Conservation (phyloP, 2,888 invertebrate genomes). For the Mactromeris polynyma region DNA sequence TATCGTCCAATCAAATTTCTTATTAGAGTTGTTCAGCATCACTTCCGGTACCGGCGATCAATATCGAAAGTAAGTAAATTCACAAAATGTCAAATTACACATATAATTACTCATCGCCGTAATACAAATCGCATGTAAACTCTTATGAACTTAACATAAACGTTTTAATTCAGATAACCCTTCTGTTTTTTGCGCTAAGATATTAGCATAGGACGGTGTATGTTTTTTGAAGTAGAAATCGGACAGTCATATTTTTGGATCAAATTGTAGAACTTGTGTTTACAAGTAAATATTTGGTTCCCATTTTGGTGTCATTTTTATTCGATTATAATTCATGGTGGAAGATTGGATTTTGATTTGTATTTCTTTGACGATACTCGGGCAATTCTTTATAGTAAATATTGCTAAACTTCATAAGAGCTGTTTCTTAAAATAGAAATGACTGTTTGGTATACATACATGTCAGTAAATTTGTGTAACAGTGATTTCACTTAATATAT, state of each 20-base stretch:
- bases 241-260: background rate
- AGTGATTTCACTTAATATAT: too few species aligned
- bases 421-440: background rate
- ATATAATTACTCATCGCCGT: background rate
- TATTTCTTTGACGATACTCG: too few species aligned
- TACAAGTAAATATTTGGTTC: background rate
- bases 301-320: background rate
- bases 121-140: background rate
- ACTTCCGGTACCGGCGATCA: slow-evolving; percentile 65
- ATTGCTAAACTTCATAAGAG: too few species aligned
- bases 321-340: background rate
- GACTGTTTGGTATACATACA: background rate
- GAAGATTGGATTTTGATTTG: background rate
- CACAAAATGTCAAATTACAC: background rate
- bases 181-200: background rate
- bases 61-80: slow-evolving; percentile 53
- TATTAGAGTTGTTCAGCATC: slow-evolving; percentile 25
- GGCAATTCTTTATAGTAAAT: too few species aligned
- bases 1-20: slow-evolving; percentile 42
- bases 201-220: background rate
- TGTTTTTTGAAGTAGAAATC: background rate
- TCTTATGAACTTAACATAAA: background rate
- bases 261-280: background rate
- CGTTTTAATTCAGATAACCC: background rate
- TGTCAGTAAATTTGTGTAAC: too few species aligned